Base-by-base conservation (phyloP, 2,888 invertebrate genomes). In the Tillus elongatus region DNA sequence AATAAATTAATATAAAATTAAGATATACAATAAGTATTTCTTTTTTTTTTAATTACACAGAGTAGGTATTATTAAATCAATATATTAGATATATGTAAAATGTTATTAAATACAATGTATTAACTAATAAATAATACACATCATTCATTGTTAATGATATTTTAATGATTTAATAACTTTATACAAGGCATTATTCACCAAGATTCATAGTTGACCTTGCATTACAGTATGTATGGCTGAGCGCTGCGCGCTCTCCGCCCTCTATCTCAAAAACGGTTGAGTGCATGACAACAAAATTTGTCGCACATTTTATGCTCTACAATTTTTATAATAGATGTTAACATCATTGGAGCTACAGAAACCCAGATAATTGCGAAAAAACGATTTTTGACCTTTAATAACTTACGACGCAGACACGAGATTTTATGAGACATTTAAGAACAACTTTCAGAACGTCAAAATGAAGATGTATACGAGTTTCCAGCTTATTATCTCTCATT, bases 241-340 rank as follows among this genome's bases (percentile, higher is more conserved):
- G 24, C n/a, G 24, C 24, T 19, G 24, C 24, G 24, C 24, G 24
- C 24, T 19, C 24, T 19, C 24, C 24, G 24, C 24, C n/a, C 24
- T 19, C 24, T 19, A 19, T 19, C 24, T 19, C n/a, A 19, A 8
- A 19, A 19, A 19, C n/a, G 24, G 24, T 19, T 6, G 24, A 19
- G 24, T n/a, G 24, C 24, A n/a, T 19, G 24, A 19, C 6, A 19
- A 19, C 24, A 19, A 19, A 19, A 19, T 19, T 19, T 19, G 24
- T 19, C 24, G n/a, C 24, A 19, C 6, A 19, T 19, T 19, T 19
- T 19, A 19, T 19, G 24, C 24, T 19, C 6, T 19, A 19, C 24
- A 19, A 19, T 19, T 19, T 19, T 19, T 19, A 19, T 19, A 19
- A 19, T 19, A 19, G 24, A 19, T 19, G 24, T 19, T 19, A 19